Evolutionary conservation across 2,113 vertebrate genomes (phyloP).

Genomic region (Tyrannus savana): DNA sequence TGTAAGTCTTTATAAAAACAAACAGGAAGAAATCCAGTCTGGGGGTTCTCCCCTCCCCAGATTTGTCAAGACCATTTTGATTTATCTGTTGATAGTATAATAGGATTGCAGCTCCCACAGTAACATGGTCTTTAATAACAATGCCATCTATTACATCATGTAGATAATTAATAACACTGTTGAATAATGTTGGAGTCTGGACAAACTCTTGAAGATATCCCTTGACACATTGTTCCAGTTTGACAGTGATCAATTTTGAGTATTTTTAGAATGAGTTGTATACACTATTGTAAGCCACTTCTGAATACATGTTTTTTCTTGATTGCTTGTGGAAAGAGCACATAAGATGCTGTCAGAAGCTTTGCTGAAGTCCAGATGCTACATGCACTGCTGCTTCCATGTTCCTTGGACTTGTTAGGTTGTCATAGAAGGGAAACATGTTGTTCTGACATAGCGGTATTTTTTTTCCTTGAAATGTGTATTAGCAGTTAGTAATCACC

Average conservation of each 20-base stretch:
- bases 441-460: neutral
- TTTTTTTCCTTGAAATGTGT: neutral
- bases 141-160: neutral
- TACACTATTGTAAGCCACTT: neutral
- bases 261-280: neutral
- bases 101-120: neutral
- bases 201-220: neutral
- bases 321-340: neutral
- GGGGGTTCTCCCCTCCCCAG: neutral
- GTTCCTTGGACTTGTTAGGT: neutral
- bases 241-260: neutral
- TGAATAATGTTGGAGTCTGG: neutral
- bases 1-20: neutral
- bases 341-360: neutral
- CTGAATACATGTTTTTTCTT: neutral
- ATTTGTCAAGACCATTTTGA: neutral
- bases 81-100: neutral
- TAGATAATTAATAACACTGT: neutral
- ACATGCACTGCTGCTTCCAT: neutral
- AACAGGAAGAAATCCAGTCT: neutral
- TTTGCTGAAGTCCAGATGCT: conserved; percentile 13
- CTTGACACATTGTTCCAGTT: neutral
- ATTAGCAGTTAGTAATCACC: conserved; percentile 17
- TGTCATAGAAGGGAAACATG: neutral
- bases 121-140: neutral